These are phyloP conservation scores for Dryomyza anilis DNA, from an alignment of 2,888 invertebrate genomes.

Conservation along the genomic window DNA sequence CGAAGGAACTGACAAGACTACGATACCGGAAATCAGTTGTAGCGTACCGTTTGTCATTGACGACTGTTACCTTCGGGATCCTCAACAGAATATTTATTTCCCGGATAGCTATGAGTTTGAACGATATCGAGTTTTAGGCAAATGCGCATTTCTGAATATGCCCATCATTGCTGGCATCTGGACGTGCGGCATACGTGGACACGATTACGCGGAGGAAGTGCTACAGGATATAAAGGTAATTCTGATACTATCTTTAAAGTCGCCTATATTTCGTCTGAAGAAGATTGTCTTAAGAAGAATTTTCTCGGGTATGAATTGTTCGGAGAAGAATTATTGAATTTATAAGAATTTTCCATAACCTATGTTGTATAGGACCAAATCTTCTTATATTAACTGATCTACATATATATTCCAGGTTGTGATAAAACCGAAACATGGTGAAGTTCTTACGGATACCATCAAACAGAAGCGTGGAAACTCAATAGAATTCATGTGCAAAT, in stretches of 20 bases:
- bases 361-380: too few species aligned
- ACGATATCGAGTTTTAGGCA: conserved; percentile 40
- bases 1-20: conserved; percentile 20
- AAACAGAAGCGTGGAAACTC: conserved; percentile 34
- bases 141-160: conserved; percentile 42
- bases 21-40: conserved; percentile 41
- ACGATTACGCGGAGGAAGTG: conserved; percentile 43
- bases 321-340: too few species aligned
- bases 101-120: conserved; percentile 39
- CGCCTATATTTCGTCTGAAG: not conserved
- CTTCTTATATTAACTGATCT: too few species aligned
- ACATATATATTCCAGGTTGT: too few species aligned
- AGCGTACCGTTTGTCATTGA: conserved; percentile 42
- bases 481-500: conserved; percentile 42
- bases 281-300: too few species aligned
- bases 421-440: conserved; percentile 40
- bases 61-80: conserved; percentile 45
- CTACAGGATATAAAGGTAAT: conserved; percentile 43
- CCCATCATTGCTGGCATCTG: conserved; percentile 42
- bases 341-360: too few species aligned
- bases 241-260: too few species aligned
- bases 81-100: conserved; percentile 41
- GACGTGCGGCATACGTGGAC: conserved; percentile 44
- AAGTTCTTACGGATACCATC: conserved; percentile 36
- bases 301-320: too few species aligned